Evolutionary conservation across 2,113 vertebrate species (phyloP).

Genomic region (Falcunculus frontatus): DNA sequence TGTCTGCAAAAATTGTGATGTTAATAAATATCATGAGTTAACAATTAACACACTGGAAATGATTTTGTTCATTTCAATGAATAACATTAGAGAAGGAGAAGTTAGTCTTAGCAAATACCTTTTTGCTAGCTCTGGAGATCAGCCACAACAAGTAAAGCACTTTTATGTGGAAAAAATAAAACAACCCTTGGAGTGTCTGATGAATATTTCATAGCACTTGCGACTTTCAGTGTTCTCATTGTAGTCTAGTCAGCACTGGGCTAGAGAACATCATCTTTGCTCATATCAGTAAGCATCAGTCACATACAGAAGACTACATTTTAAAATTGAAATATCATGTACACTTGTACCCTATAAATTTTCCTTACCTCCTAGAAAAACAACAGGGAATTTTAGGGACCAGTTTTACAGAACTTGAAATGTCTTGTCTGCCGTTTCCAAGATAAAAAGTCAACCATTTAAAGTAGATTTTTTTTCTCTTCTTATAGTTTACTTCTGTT

Average conservation of each 20-base stretch:
- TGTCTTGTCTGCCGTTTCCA: background rate
- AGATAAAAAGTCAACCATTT: background rate
- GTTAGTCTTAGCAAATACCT: background rate
- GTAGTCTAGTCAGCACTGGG: background rate
- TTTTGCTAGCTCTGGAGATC: background rate
- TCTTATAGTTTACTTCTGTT: background rate
- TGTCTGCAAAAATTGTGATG: background rate
- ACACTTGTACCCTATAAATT: background rate
- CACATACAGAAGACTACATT: background rate
- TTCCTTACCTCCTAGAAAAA: background rate
- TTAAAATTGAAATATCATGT: constrained; percentile 18
- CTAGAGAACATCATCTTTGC: background rate
- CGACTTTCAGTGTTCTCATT: background rate
- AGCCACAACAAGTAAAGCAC: background rate
- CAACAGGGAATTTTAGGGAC: background rate
- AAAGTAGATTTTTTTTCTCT: background rate
- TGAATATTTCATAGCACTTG: constrained; percentile 49
- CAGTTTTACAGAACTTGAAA: background rate
- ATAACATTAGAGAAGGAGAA: background rate
- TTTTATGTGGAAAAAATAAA: background rate
- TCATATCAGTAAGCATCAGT: background rate
- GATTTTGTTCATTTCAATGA: background rate
- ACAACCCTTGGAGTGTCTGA: background rate
- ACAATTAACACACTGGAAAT: background rate
- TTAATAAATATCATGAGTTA: background rate